Percentiles rank a stretch among this genome's conserved stretches.
Conservation (phyloP, 2,888 invertebrate genomes). For the Vannuccia rotundouncinata region DNA sequence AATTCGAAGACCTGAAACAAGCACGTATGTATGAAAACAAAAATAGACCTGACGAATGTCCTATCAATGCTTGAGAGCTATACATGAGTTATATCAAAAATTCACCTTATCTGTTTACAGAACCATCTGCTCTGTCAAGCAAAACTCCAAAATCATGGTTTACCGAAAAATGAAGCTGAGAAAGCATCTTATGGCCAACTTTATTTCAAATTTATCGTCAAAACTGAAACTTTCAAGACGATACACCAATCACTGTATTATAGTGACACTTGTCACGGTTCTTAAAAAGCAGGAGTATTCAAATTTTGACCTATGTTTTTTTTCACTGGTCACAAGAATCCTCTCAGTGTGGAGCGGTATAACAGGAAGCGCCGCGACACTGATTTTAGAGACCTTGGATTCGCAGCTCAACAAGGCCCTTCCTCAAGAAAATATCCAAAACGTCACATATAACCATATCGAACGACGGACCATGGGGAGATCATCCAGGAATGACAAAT, state of each 20-base stretch:
- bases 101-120: not conserved
- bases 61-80: not conserved
- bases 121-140: not conserved
- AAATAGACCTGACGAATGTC: not conserved
- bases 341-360: not conserved
- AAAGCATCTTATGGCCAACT: not conserved
- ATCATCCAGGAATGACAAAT: not conserved
- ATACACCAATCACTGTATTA: constrained; percentile 14
- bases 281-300: not conserved
- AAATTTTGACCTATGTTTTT: not conserved
- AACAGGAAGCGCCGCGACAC: not conserved
- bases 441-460: not conserved
- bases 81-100: not conserved
- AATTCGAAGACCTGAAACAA: not conserved
- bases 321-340: constrained; percentile 10
- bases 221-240: not conserved
- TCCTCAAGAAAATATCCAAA: not conserved
- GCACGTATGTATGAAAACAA: not conserved
- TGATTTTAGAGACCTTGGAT: not conserved
- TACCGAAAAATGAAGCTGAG: not conserved
- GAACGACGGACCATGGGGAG: not conserved
- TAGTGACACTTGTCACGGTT: not conserved
- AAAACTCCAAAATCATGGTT: not conserved
- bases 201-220: constrained; percentile 1
- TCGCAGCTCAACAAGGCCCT: not conserved